Base-by-base conservation (phyloP, 2,113 vertebrate genomes). In the Pionites leucogaster region DNA sequence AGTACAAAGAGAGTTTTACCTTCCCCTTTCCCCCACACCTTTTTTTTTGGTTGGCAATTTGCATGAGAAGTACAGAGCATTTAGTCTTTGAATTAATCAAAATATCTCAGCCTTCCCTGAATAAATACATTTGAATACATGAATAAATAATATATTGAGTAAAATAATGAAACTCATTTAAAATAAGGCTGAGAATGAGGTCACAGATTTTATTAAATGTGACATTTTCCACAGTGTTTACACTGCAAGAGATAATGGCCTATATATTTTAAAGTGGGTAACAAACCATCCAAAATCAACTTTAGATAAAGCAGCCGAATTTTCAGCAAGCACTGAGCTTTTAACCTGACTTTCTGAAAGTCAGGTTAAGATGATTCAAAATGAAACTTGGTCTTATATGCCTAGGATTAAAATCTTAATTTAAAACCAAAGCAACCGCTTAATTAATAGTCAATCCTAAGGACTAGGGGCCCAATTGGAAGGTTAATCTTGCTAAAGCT, bases 81-180 rank as follows among this genome's bases (percentile, higher is more conserved):
- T 95, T 90, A 94, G 74, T 92, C 47, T 95, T 87, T 88, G 92
- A 90, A 95, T 93, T 96, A 91, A 95, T 94, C 88, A 96, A 95
- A 96, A 86, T 94, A 91, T 88, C 93, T 86, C 85, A 83, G 79
- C 72, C 76, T 93, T 80, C 88, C 63, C 64, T 91, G 80, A 77
- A 95, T 86, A 95, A 96, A 93, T 93, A 82, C 52, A 82, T 80
- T 78, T 94, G 89, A 96, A 96, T 96, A 94, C 60, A 93, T 91
- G 84, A 95, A 87, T 92, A 96, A 91, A 90, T 94, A 86, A 82
- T 91, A 86, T 52, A 82, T 85, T 83, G 70, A 93, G 90, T 94
- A 92, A 95, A 96, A 93, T 82, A 95, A 92, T 93, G 88, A 92
- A 95, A 87, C 75, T 94, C 6, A 87, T 94, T 90, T 82, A 82